Percentiles rank a stretch among this genome's conserved stretches.
phyloP scores from a whole-genome alignment of 2,797 vertebrate genomes.

The Pygocentrus nattereri region DNA sequence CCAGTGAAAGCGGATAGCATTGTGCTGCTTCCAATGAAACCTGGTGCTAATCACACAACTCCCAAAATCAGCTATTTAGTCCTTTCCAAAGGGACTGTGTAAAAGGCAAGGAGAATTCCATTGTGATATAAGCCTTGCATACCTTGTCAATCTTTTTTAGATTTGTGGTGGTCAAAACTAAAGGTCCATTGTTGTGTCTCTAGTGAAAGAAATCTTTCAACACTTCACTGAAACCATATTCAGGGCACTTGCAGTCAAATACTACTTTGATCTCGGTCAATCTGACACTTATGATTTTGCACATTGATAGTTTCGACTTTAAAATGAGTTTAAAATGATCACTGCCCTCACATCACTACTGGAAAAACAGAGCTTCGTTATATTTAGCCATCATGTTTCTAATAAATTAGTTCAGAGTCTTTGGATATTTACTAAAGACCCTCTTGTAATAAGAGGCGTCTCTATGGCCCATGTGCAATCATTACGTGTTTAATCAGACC shows the following conservation, averaged over 20 bases:
- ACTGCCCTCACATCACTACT: background rate
- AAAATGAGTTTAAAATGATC: slow-evolving; percentile 1
- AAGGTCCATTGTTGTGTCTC: background rate
- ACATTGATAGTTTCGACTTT: background rate
- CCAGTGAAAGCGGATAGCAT: slow-evolving; percentile 41
- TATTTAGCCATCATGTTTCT: slow-evolving; percentile 11
- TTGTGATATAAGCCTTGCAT: slow-evolving; percentile 2
- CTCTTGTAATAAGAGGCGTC: slow-evolving; percentile 23
- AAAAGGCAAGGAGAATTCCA: slow-evolving; percentile 15
- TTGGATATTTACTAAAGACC: slow-evolving; percentile 15
- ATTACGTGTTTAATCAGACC: slow-evolving; percentile 42
- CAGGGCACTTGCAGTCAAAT: background rate
- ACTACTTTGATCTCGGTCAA: background rate
- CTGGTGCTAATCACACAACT: slow-evolving; percentile 48
- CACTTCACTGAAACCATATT: background rate
- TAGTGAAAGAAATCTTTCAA: slow-evolving; percentile 14
- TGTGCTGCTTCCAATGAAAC: slow-evolving; percentile 43
- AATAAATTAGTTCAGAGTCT: background rate
- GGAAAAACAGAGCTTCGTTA: background rate
- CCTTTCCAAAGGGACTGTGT: slow-evolving; percentile 21
- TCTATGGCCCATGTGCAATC: slow-evolving; percentile 31
- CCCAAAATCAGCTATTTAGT: slow-evolving; percentile 13
- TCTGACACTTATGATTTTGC: background rate
- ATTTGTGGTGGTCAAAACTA: background rate
- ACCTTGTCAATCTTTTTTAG: slow-evolving; percentile 5